These are phyloP conservation scores for Nautilus pompilius DNA, from an alignment of 1,140 invertebrate genomes.

Conservation along the genomic window DNA sequence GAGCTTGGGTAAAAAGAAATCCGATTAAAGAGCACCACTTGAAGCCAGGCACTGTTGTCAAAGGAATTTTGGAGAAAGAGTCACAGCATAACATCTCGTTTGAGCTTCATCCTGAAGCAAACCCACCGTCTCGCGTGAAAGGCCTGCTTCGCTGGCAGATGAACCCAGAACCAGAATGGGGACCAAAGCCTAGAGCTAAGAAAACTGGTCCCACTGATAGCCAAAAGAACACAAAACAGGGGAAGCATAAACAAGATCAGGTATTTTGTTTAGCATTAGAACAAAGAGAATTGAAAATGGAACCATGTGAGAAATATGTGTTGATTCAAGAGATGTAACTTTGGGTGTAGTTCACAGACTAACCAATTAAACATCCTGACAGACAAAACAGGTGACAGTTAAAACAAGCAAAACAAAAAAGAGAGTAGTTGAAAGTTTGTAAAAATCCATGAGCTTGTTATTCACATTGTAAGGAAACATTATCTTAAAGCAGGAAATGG, in stretches of 20 bases:
- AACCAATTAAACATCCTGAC: not conserved
- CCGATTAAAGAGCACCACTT: slow-evolving; percentile 55
- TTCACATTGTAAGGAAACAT: not conserved
- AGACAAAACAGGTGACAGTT: not conserved
- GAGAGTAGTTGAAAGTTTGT: not conserved
- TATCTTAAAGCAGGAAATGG: too few relatives aligned
- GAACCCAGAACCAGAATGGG: slow-evolving; percentile 85
- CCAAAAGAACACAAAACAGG: slow-evolving; percentile 23
- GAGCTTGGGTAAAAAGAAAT: slow-evolving; percentile 72
- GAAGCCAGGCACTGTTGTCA: slow-evolving; percentile 27
- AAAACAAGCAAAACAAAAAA: not conserved
- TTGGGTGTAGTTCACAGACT: not conserved
- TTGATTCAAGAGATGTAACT: not conserved
- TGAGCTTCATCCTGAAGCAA: slow-evolving; percentile 68
- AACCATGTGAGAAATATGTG: not conserved
- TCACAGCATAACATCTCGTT: slow-evolving; percentile 62
- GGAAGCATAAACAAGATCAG: slow-evolving; percentile 23
- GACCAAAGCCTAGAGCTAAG: slow-evolving; percentile 71
- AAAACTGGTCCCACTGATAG: slow-evolving; percentile 19
- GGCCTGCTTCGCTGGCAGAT: slow-evolving; percentile 77
- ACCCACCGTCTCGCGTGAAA: slow-evolving; percentile 73
- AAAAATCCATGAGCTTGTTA: not conserved
- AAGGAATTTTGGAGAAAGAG: slow-evolving; percentile 35
- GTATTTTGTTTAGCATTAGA: slow-evolving; percentile 21
- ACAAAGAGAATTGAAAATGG: not conserved